Conservation (phyloP, 2,113 vertebrate species). For the Callaeas wilsoni region DNA sequence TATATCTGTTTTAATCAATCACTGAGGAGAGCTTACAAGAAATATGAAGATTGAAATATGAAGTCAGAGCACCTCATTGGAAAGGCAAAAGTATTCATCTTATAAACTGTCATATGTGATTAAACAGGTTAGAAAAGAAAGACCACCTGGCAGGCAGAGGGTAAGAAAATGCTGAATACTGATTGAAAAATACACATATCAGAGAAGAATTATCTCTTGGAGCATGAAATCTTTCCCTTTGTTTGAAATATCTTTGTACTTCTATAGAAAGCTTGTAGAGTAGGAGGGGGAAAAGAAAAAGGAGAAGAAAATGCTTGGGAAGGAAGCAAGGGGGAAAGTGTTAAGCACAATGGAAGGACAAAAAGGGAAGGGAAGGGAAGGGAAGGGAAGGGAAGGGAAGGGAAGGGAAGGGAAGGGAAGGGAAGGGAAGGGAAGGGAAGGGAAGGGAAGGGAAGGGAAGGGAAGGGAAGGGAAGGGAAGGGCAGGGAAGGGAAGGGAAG, state of each 20-base stretch:
- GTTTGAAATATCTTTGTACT: neutral
- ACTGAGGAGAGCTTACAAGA: neutral
- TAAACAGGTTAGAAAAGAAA: slow-evolving; percentile 11
- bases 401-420: neutral
- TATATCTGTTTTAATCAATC: slow-evolving; percentile 37
- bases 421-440: neutral
- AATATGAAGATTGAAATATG: slow-evolving; percentile 16
- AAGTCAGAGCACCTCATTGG: neutral
- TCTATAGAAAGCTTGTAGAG: neutral
- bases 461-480: neutral
- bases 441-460: too few relatives aligned
- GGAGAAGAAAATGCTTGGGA: neutral
- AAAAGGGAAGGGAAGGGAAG: neutral
- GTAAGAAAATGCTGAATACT: neutral
- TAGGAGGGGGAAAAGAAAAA: rapidly evolving
- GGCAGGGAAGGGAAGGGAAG: neutral
- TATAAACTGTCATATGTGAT: slow-evolving; percentile 2
- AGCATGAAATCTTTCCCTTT: neutral
- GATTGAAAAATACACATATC: neutral
- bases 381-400: neutral
- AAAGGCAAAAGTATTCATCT: slow-evolving; percentile 18
- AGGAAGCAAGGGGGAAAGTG: too few relatives aligned
- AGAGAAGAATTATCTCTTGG: neutral
- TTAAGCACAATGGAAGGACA: neutral
- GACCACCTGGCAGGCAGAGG: neutral